These are phyloP conservation scores for Ophonus ardosiacus DNA, from an alignment of 2,888 invertebrate genomes.

Conservation along the genomic window DNA sequence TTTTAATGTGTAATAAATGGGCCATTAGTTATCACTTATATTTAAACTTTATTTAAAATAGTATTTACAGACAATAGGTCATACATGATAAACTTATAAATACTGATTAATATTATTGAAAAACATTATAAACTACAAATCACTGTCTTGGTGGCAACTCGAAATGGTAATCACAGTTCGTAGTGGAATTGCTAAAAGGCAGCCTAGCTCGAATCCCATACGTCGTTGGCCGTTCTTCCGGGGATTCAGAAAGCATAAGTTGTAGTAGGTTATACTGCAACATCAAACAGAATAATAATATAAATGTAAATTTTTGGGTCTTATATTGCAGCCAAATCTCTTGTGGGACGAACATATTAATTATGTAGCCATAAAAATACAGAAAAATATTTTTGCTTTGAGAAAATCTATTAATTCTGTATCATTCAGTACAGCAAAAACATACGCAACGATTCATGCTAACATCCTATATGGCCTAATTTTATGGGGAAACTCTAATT, in stretches of 20 bases:
- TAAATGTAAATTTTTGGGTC: too few relatives aligned
- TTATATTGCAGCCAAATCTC: too few relatives aligned
- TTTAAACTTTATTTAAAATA: slow-evolving; percentile 48
- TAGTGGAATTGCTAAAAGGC: slow-evolving; percentile 77
- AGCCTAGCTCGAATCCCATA: slow-evolving; percentile 82
- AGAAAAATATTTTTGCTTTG: too few relatives aligned
- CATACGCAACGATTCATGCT: too few relatives aligned
- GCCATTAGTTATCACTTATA: background rate
- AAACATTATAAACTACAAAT: slow-evolving; percentile 31
- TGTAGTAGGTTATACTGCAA: slow-evolving; percentile 84
- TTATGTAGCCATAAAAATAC: too few relatives aligned
- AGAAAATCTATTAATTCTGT: too few relatives aligned
- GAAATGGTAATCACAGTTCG: slow-evolving; percentile 77
- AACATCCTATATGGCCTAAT: too few relatives aligned
- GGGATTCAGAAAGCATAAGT: slow-evolving; percentile 87
- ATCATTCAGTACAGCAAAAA: too few relatives aligned
- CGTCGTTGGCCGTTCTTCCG: slow-evolving; percentile 86
- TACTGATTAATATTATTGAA: slow-evolving; percentile 45
- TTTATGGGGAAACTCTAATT: too few relatives aligned
- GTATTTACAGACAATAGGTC: slow-evolving; percentile 45
- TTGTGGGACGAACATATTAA: too few relatives aligned
- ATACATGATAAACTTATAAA: slow-evolving; percentile 31
- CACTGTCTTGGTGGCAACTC: slow-evolving; percentile 74
- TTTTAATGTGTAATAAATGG: background rate
- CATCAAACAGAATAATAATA: slow-evolving; percentile 58